Evolutionary conservation across 2,797 vertebrate species (phyloP).

Genomic region (Rhynchotus rufescens): DNA sequence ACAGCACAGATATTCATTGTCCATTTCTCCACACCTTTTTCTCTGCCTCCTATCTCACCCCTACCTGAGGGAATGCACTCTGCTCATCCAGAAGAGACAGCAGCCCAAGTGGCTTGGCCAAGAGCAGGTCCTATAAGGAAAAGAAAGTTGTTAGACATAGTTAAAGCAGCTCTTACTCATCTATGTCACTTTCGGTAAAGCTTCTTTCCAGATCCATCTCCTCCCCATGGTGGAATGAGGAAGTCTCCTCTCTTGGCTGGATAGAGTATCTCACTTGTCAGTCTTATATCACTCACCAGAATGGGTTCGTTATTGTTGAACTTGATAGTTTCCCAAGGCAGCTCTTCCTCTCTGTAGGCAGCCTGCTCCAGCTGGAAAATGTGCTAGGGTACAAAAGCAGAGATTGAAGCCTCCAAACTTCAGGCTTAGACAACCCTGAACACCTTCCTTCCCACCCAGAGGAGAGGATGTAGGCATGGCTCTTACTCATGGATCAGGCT

Average conservation of each 20-base stretch:
- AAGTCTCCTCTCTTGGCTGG: not conserved
- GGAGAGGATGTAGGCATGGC: fast-evolving
- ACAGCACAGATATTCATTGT: not conserved
- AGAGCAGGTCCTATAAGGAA: slow-evolving; percentile 77
- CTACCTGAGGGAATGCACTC: slow-evolving; percentile 82
- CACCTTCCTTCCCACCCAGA: not conserved
- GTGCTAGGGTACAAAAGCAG: slow-evolving; percentile 71
- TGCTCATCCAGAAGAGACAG: slow-evolving; percentile 84
- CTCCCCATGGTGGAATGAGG: not conserved
- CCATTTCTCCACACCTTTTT: not conserved
- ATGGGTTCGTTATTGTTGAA: slow-evolving; percentile 83
- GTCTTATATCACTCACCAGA: slow-evolving; percentile 68
- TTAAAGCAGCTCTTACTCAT: not conserved
- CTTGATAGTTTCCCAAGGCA: slow-evolving; percentile 77
- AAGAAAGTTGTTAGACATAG: not conserved
- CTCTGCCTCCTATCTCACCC: not conserved
- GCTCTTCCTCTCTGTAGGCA: slow-evolving; percentile 79
- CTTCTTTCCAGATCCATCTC: not conserved
- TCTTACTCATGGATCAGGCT: not conserved
- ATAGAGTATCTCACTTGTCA: not conserved
- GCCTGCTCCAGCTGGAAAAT: slow-evolving; percentile 84
- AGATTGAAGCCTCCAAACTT: not conserved
- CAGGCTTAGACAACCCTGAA: not conserved
- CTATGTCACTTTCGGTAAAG: not conserved
- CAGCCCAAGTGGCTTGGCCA: slow-evolving; percentile 81